These are phyloP conservation scores for Xiphophorus hellerii DNA, from an alignment of 2,113 vertebrate genomes.

Conservation along the genomic window DNA sequence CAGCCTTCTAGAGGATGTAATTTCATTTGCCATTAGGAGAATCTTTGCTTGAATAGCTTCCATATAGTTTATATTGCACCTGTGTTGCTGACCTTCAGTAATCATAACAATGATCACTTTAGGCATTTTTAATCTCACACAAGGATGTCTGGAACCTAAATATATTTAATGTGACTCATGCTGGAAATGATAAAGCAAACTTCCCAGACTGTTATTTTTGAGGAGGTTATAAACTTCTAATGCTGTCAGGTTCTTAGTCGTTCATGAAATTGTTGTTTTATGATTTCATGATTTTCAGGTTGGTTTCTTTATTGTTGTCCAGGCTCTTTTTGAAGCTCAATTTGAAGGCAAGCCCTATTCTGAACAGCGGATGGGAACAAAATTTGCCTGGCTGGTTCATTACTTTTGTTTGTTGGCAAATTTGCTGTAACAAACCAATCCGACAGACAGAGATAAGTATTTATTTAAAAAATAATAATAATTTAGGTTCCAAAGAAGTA, in stretches of 20 bases:
- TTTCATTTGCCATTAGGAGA: slow-evolving; percentile 37
- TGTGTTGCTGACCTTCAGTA: slow-evolving; percentile 15
- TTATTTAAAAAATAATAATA: too few relatives aligned
- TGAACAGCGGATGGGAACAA: neutral
- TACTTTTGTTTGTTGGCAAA: neutral
- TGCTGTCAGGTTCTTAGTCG: neutral
- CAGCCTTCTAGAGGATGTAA: slow-evolving; percentile 33
- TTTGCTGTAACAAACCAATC: too few relatives aligned
- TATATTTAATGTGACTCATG: neutral
- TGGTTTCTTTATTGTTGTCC: neutral
- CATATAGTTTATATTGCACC: slow-evolving; percentile 23
- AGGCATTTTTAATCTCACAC: slow-evolving; percentile 9
- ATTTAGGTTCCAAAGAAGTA: too few relatives aligned
- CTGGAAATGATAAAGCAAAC: neutral
- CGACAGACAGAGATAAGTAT: too few relatives aligned
- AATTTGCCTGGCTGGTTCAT: neutral
- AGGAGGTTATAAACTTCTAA: neutral
- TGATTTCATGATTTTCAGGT: neutral
- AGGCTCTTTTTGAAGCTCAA: neutral
- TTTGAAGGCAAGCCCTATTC: neutral
- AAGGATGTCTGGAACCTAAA: neutral
- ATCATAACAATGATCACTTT: neutral
- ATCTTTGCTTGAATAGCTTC: slow-evolving; percentile 24
- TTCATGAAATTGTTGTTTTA: neutral
- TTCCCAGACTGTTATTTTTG: neutral